Conservation (phyloP, 2,797 vertebrate genomes). For the Tapera naevia region DNA sequence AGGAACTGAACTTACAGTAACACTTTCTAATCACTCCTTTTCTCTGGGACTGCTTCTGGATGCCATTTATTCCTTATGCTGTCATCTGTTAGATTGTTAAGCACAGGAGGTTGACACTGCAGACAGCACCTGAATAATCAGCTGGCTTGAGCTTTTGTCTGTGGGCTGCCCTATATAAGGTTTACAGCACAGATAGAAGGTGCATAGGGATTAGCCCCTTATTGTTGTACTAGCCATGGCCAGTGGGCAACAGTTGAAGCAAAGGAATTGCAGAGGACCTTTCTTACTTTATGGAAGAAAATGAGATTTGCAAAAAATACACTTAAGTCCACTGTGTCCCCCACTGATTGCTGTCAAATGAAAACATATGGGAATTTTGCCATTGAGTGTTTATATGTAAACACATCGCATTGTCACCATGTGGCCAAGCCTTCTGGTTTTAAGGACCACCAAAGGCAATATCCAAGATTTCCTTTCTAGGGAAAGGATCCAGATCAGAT, state of each 20-base stretch:
- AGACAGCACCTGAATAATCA: rapidly evolving
- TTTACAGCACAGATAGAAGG: neutral
- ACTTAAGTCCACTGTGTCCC: neutral
- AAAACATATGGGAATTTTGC: neutral
- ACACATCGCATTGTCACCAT: neutral
- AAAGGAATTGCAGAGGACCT: neutral
- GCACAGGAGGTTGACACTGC: neutral
- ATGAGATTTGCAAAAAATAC: neutral
- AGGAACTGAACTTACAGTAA: neutral
- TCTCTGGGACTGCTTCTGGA: neutral
- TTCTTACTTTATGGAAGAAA: neutral
- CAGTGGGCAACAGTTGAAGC: neutral
- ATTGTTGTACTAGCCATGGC: neutral
- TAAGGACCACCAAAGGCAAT: neutral
- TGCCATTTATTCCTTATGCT: neutral
- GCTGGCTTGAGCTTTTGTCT: rapidly evolving
- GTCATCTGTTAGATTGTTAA: neutral
- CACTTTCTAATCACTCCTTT: neutral
- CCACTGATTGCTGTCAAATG: neutral
- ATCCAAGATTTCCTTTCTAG: neutral
- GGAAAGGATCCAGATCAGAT: neutral
- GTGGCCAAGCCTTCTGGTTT: neutral
- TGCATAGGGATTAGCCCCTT: neutral
- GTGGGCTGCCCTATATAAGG: neutral
- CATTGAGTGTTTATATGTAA: neutral